Conservation (phyloP, 2,888 invertebrate genomes). For the Drosophila subsilvestris region DNA sequence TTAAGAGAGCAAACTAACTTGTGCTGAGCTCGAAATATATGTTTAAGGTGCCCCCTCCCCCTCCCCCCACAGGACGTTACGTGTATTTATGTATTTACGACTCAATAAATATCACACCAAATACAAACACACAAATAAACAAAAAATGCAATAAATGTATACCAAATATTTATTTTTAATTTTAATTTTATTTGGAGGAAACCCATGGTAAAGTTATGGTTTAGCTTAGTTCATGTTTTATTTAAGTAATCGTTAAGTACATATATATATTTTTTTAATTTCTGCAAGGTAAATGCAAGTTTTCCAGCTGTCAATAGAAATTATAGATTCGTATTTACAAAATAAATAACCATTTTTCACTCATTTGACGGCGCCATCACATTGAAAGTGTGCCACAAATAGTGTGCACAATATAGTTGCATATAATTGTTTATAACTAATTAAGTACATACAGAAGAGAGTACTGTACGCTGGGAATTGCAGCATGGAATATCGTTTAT, state of each 20-base stretch:
- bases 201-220: neutral
- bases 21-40: constrained; percentile 61
- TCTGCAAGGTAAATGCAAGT: constrained; percentile 35
- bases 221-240: constrained; percentile 4
- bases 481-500: neutral
- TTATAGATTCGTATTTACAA: constrained; percentile 57
- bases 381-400: neutral
- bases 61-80: neutral
- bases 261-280: constrained; percentile 41
- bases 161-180: neutral
- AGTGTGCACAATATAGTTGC: constrained; percentile 3
- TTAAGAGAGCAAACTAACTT: constrained; percentile 68
- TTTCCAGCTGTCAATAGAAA: constrained; percentile 20
- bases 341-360: constrained; percentile 18
- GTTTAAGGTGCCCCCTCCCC: constrained; percentile 27
- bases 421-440: constrained; percentile 33
- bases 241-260: constrained; percentile 50
- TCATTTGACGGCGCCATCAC: neutral
- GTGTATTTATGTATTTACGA: constrained; percentile 44
- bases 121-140: constrained; percentile 17
- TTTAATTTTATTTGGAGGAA: neutral
- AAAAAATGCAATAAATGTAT: constrained; percentile 19
- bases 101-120: constrained; percentile 31
- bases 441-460: constrained; percentile 28
- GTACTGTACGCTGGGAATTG: constrained; percentile 6